These are phyloP conservation scores for Campylomormyrus numenius DNA, from an alignment of 2,113 vertebrate species.

Conservation along the genomic window DNA sequence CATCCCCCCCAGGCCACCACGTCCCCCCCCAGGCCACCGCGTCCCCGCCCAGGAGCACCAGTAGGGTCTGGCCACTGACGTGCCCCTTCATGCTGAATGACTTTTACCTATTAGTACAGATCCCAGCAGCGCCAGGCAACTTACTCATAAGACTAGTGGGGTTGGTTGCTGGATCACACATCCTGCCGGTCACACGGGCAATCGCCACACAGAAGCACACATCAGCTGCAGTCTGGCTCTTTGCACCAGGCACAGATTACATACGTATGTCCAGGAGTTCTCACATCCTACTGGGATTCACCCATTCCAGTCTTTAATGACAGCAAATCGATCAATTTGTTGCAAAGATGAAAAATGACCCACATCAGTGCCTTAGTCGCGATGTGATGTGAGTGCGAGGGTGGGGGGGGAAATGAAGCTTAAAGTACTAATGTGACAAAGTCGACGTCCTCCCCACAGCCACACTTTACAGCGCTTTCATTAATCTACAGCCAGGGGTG, in stretches of 20 bases:
- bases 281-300: not conserved
- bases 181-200: not conserved
- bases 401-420: not conserved
- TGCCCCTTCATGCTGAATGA: not conserved
- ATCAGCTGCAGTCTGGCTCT: not conserved
- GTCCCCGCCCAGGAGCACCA: too few species aligned
- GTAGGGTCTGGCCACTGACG: not conserved
- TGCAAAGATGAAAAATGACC: not conserved
- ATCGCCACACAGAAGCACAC: not conserved
- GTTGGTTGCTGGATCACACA: not conserved
- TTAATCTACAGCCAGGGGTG: not conserved
- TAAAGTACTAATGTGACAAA: not conserved
- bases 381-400: not conserved
- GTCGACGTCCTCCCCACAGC: not conserved
- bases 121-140: not conserved
- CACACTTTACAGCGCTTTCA: not conserved
- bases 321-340: not conserved
- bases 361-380: not conserved
- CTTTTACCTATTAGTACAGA: not conserved
- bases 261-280: not conserved
- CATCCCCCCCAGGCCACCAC: not conserved
- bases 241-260: not conserved
- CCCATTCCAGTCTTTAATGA: not conserved
- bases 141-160: not conserved
- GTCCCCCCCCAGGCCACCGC: not conserved